Conservation (phyloP, 64 coral and sea anemone species). For the Acropora tenuis region DNA sequence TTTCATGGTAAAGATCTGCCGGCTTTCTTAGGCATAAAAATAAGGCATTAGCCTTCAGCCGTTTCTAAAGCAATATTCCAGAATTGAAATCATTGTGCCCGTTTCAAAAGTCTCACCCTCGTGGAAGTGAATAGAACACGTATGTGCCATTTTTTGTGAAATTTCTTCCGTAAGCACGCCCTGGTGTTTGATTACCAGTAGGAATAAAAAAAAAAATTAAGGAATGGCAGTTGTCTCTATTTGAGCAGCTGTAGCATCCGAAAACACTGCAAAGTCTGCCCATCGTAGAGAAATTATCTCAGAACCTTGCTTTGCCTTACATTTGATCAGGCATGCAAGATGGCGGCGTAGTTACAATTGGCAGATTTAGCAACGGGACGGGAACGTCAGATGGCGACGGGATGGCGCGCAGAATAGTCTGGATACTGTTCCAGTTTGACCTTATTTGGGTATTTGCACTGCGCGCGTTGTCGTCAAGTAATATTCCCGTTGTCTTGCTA, state of each 20-base stretch:
- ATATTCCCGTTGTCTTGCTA: too few relatives aligned
- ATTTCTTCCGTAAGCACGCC: conserved; percentile 20
- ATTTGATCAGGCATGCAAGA: conserved; percentile 12
- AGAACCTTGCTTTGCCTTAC: neutral
- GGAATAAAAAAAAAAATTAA: neutral
- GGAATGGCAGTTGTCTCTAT: conserved; percentile 22
- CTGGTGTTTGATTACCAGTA: conserved; percentile 14
- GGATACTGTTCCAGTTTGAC: too few relatives aligned
- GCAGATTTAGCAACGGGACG: too few relatives aligned
- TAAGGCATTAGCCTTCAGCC: neutral
- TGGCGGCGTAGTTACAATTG: conserved; percentile 62
- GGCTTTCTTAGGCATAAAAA: conserved; percentile 4
- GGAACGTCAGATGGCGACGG: too few relatives aligned
- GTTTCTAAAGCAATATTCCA: neutral
- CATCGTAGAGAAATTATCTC: neutral
- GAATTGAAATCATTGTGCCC: neutral
- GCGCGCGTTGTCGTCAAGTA: too few relatives aligned
- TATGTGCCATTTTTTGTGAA: conserved; percentile 37
- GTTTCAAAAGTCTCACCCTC: conserved; percentile 35
- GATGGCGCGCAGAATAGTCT: too few relatives aligned
- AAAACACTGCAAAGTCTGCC: conserved; percentile 64
- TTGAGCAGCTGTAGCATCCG: conserved; percentile 27
- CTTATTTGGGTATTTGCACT: too few relatives aligned
- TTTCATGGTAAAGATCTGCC: conserved; percentile 19
- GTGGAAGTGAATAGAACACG: conserved; percentile 63